Evolutionary conservation across 2,888 invertebrate genomes (phyloP), one percentile per base, ranked within the genome.

Genomic region (Philhelius pedissequus): DNA sequence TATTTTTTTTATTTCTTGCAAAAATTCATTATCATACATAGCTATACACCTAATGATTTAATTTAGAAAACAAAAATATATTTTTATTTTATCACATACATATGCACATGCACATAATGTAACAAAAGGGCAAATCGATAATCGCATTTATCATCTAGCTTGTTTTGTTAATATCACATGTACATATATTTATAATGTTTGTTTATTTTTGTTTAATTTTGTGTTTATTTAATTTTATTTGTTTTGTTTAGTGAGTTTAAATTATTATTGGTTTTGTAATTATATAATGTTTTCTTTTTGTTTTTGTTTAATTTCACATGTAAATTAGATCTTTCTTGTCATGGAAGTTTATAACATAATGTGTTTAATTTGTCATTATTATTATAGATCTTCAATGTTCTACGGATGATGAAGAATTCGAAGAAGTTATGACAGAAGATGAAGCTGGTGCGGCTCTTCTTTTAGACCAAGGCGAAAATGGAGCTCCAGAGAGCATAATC

Each of bases 361-460:
- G n/a, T n/a, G n/a, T n/a, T n/a, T n/a, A n/a, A 22, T 30, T 27
- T 62, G 0, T 56, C 11, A 30, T 22, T 66, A 84, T 82, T 88
- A 86, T 45, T 66, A 30, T 86, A 94, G 95, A 95, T 92, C 90
- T 95, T 56, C 95, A 95, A 90, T 95, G 95, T 89, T 95, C 95
- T 13, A 95, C 95, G 70, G 95, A 95, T 88, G 93, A 94, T 77
- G 94, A 94, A 78, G 94, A 94, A 88, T 93, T 94, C 80, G 94
- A 94, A 87, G 94, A 94, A 87, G 94, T 93, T 92, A 80, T 92
- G 91, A 92, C 93, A 6, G 93, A 93, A 74, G 93, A 93, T 87
- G 93, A 92, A 84, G 91, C 91, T 64, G 92, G 92, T 45, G 92
- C 93, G 0, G 92, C 93, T 87, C 89, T 88, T 48, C 89, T 89